A percentile compares a stretch with the other conserved stretches of the same genome.
Evolutionary conservation across 2,888 invertebrate genomes (phyloP).

Genomic region (Malthinus flaveolus): DNA sequence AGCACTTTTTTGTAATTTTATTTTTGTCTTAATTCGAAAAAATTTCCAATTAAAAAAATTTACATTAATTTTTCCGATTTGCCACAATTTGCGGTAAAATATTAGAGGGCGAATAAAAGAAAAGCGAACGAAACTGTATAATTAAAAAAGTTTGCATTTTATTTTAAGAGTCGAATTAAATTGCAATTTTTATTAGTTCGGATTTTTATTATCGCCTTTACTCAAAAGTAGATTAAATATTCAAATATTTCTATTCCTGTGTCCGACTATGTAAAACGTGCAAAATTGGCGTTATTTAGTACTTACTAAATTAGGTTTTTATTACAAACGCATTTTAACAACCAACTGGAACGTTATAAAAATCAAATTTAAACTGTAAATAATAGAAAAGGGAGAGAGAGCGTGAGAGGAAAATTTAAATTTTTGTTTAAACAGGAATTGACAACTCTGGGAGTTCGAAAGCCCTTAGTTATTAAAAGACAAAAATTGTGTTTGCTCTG

Average conservation of each 20-base stretch:
- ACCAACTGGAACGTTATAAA: too few species aligned
- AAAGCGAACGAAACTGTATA: constrained; percentile 17
- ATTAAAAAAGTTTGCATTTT: constrained; percentile 25
- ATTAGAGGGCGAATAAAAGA: constrained; percentile 12
- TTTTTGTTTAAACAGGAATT: constrained; percentile 4
- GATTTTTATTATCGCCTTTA: background rate
- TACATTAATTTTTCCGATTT: constrained; percentile 30
- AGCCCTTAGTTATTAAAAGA: constrained; percentile 46
- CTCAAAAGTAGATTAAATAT: constrained; percentile 1
- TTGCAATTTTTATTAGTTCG: background rate
- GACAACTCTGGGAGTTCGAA: constrained; percentile 36
- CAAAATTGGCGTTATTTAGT: too few species aligned
- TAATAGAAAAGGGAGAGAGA: too few species aligned
- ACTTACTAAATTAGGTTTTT: too few species aligned
- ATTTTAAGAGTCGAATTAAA: background rate
- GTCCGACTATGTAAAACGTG: too few species aligned
- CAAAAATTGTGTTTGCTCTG: constrained; percentile 47
- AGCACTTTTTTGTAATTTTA: constrained; percentile 23
- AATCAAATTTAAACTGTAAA: too few species aligned
- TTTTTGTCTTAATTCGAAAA: constrained; percentile 23
- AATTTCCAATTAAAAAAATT: constrained; percentile 29
- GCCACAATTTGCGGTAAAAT: constrained; percentile 27
- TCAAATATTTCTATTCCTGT: too few species aligned
- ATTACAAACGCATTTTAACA: too few species aligned
- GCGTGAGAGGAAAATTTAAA: background rate